Evolutionary conservation across 2,888 invertebrate genomes (phyloP).

Genomic region (Drosophila histrio): DNA sequence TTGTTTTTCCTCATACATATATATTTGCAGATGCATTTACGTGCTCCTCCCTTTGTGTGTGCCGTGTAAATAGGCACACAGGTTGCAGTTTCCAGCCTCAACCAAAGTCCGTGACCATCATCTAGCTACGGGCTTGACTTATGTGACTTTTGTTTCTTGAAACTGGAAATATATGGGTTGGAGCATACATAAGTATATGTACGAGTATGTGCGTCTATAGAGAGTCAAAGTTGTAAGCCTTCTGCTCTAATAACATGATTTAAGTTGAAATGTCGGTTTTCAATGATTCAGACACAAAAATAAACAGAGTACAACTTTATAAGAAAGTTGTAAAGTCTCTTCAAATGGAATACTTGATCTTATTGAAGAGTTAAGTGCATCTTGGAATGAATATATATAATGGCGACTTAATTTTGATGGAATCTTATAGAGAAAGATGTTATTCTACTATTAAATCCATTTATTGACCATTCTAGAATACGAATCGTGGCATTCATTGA

Average conservation of each 20-base stretch:
- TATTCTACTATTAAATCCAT: not conserved
- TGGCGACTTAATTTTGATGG: not conserved
- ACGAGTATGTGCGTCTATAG: not conserved
- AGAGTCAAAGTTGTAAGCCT: constrained; percentile 20
- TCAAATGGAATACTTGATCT: not conserved
- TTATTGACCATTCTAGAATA: not conserved
- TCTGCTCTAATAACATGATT: constrained; percentile 29
- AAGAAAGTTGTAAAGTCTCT: not conserved
- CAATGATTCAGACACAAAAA: not conserved
- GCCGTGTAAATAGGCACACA: constrained; percentile 60
- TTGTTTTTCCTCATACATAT: constrained; percentile 22
- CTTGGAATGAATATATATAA: not conserved
- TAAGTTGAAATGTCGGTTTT: not conserved
- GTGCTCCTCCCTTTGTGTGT: constrained; percentile 51
- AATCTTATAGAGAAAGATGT: not conserved
- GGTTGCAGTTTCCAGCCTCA: constrained; percentile 32
- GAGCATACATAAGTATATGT: not conserved
- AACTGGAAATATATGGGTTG: constrained; percentile 41
- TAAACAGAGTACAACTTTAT: not conserved
- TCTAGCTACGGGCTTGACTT: constrained; percentile 12
- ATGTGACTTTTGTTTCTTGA: constrained; percentile 59
- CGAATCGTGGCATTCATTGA: constrained; percentile 6
- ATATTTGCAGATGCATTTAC: constrained; percentile 69
- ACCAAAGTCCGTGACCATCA: constrained; percentile 53
- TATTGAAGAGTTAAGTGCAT: not conserved